Evolutionary conservation across 2,888 invertebrate genomes (phyloP), one percentile per base, ranked within the genome.

Genomic region (Ectropis crepuscularia): DNA sequence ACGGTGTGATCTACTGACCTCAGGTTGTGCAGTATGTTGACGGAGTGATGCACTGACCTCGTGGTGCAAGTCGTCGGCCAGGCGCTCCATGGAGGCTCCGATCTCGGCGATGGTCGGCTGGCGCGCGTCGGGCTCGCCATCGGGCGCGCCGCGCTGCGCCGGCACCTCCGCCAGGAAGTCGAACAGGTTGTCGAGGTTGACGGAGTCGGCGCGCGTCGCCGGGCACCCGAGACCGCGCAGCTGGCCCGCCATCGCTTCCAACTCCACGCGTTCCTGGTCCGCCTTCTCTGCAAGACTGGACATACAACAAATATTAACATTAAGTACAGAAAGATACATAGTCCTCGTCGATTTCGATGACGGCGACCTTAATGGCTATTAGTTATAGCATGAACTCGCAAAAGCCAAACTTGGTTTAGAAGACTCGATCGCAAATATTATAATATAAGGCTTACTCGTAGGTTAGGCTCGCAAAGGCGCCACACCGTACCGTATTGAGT

Each of bases 151-250:
- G 0, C 90, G 76, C 63, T 88, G 88, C 6, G 88, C 82, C 41
- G 90, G 93, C 45, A 96, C 96, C 75, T 98, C 98, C 0, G 97
- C 97, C 28, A 98, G 92, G 89, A 98, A 98, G 63, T 97, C 97
- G 89, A 98, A 98, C 75, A 98, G 90, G 86, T 97, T 97, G 86
- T 98, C 98, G 76, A 98, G 89, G 83, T 98, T 97, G 0, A 98
- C 96, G 0, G 96, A 96, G 78, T 97, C 97, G 7, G 95, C 87
- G n/a, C 94, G 84, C 8, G 87, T 83, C 63, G 85, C 77, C 16
- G 84, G 80, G 57, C 83, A 86, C 28, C 84, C 84, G 0, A 90
- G 75, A 0, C 87, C 90, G 0, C 92, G 89, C 6, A 92, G 83
- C 54, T 90, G 90, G 67, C 84, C 92, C 5, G 92, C 91, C 90